Evolutionary conservation across 1,140 invertebrate species (phyloP), one percentile per base, ranked within the genome.

Genomic region (Lucilia sericata): DNA sequence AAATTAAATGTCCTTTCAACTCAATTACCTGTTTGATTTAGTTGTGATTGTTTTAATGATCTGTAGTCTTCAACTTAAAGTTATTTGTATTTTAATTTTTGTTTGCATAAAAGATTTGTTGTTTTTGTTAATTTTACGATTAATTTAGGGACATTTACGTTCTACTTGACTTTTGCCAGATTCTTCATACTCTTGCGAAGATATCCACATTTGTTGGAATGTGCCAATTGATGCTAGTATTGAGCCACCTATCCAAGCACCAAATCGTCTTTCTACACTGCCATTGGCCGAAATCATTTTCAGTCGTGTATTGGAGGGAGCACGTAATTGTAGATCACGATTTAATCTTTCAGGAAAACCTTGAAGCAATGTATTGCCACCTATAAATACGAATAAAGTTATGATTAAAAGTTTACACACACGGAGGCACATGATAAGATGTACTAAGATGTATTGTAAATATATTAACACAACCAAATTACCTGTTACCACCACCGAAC

Each of bases 161-260:
- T 99, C 98, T 47, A 99, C 95, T 91, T 98, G 97, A 25, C 94
- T 93, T 88, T 98, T 98, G 3, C 98, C 98, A 1, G 95, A 95
- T 90, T 99, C 98, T 87, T 99, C 97, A 92, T 99, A 99, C 91
- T 99, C 98, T 90, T 98, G 97, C 86, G 97, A 97, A 0, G 97
- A 98, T 84, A 99, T 96, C 98, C 98, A 99, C 96, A 99, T 98
- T 92, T 99, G 98, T 90, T 99, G 98, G 92, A 99, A 99, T 10
- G 97, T 97, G 36, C 98, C 97, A 85, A 99, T 94, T 0, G 97
- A 99, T 0, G 97, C 98, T 34, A 99, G 91, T 86, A 99, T 99
- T 0, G 98, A 99, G 0, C 98, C 98, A 70, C 98, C 98, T 84
- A 99, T 98, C 98, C 98, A 99, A 9, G 97, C 96, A 34, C 97